Conservation (phyloP, 2,888 invertebrate genomes). For the Eupithecia subfuscata region DNA sequence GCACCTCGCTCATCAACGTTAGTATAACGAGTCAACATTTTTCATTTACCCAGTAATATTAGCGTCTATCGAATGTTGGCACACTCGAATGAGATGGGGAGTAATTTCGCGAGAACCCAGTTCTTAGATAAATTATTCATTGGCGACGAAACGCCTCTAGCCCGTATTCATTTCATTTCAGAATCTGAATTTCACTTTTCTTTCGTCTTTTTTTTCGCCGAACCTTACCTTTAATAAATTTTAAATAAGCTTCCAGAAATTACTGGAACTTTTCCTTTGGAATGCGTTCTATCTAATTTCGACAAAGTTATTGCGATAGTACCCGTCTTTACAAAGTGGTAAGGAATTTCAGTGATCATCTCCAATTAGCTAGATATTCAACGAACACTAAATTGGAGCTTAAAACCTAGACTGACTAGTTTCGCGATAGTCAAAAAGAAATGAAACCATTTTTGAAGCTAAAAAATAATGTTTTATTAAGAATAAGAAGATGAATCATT, state of each 20-base stretch:
- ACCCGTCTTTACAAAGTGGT: background rate
- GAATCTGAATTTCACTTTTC: conserved; percentile 80
- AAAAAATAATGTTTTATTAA: too few relatives aligned
- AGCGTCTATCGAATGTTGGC: conserved; percentile 63
- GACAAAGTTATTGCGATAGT: conserved; percentile 5
- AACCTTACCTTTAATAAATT: conserved; percentile 79
- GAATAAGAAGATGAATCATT: too few relatives aligned
- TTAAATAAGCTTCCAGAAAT: conserved; percentile 77
- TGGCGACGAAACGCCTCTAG: conserved; percentile 81
- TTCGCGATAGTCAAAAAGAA: background rate
- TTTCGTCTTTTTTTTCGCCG: conserved; percentile 69
- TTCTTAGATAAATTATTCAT: conserved; percentile 84
- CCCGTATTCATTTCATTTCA: conserved; percentile 83
- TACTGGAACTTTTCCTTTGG: conserved; percentile 61
- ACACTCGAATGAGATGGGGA: conserved; percentile 77
- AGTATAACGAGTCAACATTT: conserved; percentile 18
- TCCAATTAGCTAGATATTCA: background rate
- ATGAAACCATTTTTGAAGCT: background rate
- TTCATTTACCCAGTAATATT: conserved; percentile 49
- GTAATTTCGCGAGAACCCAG: conserved; percentile 81
- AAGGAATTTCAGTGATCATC: background rate
- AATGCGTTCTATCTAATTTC: conserved; percentile 48
- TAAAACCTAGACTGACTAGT: background rate
- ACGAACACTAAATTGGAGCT: background rate
- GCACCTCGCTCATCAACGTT: background rate